These are phyloP conservation scores for Odontophorus gujanensis DNA, from an alignment of 2,113 vertebrate species.

Conservation along the genomic window DNA sequence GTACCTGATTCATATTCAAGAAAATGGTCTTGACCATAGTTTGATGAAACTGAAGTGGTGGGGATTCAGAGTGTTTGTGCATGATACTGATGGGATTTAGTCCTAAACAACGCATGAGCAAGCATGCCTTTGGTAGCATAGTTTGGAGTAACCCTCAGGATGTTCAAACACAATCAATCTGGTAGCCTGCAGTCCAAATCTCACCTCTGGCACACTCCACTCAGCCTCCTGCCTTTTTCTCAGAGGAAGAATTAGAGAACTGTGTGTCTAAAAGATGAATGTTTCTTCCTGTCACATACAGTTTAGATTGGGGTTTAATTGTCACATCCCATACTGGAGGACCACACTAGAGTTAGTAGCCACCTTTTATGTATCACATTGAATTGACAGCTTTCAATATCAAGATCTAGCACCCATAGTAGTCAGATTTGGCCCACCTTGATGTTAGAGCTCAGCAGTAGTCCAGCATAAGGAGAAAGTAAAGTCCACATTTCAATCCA, in stretches of 20 bases:
- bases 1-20: background rate
- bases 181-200: background rate
- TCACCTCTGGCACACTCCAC: background rate
- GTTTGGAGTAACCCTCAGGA: background rate
- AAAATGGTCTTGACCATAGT: background rate
- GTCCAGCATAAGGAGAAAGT: background rate
- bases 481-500: background rate
- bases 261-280: background rate
- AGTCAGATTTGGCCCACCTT: background rate
- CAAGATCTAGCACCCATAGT: background rate
- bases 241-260: background rate
- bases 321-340: background rate
- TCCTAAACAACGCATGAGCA: background rate
- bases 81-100: background rate
- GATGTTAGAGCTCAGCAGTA: background rate
- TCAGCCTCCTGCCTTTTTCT: background rate
- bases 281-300: background rate
- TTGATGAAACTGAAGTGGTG: background rate
- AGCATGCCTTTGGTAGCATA: background rate
- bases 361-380: background rate
- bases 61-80: background rate
- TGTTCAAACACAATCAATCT: background rate
- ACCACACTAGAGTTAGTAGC: background rate
- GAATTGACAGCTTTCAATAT: background rate
- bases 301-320: background rate